Evolutionary conservation across 92 coral and sea anemone species (phyloP).

Genomic region (Scolanthus callimorphus): DNA sequence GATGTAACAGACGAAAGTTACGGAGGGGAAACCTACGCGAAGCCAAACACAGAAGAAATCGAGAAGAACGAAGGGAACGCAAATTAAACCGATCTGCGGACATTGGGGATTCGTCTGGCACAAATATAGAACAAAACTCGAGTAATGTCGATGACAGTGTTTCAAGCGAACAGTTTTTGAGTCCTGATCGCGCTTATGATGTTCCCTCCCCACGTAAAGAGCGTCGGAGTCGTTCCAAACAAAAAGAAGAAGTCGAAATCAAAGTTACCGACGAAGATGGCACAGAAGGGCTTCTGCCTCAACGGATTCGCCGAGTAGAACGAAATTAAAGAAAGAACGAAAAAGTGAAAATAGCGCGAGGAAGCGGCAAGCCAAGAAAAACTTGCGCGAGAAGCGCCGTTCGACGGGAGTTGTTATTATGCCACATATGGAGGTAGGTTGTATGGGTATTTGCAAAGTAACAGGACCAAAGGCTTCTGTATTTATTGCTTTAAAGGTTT

Average conservation of each 20-base stretch:
- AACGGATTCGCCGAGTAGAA: conserved; percentile 76
- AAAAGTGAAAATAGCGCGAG: conserved; percentile 77
- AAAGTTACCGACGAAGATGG: conserved; percentile 71
- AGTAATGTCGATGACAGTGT: conserved; percentile 58
- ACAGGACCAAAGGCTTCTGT: no score
- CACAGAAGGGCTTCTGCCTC: conserved; percentile 64
- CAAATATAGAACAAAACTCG: conserved; percentile 55
- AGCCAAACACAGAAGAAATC: conserved; percentile 58
- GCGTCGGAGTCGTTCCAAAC: conserved; percentile 67
- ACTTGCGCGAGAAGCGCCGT: conserved; percentile 94
- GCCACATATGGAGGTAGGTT: conserved; percentile 92
- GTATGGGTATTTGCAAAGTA: no score
- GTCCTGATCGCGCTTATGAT: conserved; percentile 71
- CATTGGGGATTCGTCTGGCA: conserved; percentile 46
- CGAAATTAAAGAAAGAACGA: conserved; percentile 87
- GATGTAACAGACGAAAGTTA: conserved; percentile 52
- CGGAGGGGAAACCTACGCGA: conserved; percentile 33
- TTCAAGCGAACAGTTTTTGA: conserved; percentile 49
- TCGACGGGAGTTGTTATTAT: conserved; percentile 99
- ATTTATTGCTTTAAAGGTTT: no score
- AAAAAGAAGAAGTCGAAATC: conserved; percentile 67
- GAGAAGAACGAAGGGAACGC: conserved; percentile 67
- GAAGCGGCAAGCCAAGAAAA: conserved; percentile 83
- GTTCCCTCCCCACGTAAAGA: conserved; percentile 56
- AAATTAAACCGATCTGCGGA: conserved; percentile 58